Evolutionary conservation across 1,140 invertebrate genomes (phyloP), one percentile per base, ranked within the genome.

Genomic region (Thaumetopoea pityocampa): DNA sequence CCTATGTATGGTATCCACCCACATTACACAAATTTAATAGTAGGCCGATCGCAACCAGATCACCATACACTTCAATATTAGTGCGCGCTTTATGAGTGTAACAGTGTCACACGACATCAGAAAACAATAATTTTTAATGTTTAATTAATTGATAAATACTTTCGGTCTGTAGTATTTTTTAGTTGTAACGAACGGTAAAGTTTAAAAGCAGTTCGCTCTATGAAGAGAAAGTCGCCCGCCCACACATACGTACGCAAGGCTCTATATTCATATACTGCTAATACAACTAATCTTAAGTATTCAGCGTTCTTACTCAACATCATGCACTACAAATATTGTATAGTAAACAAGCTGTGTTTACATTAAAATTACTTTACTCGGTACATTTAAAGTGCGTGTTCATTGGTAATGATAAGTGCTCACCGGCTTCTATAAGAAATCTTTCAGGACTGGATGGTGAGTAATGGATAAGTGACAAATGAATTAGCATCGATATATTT

Each of bases 201-300:
- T 38, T 28, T 19, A 24, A 19, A 26, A 17, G 26, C 9, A 20
- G 26, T 17, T 19, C 20, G 23, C 22, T 11, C 8, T 41, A 29
- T 12, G 58, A 72, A 79, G 67, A 67, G 73, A 76, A 78, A 78
- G 77, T 76, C 68, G 77, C 67, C 68, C 59, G 67, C 69, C 69
- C 67, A 67, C 67, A 51, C 48, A 53, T 51, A 32, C 47, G 54
- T 50, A 62, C 59, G 36, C 63, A 73, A 54, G 44, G 59, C 50
- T 72, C 66, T 64, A n/a, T n/a, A n/a, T n/a, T 32, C 19, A 16
- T 30, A 19, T 23, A 30, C 24, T 10, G 27, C 20, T 10, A 19
- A 27, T 30, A 40, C 27, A 28, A 23, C 33, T n/a, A 30, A 32
- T 27, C 37, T 41, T 41, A 41, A 28, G 37, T 8, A 14, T 41